Conservation (phyloP, 2,113 vertebrate species). For the Burhinus bistriatus region DNA sequence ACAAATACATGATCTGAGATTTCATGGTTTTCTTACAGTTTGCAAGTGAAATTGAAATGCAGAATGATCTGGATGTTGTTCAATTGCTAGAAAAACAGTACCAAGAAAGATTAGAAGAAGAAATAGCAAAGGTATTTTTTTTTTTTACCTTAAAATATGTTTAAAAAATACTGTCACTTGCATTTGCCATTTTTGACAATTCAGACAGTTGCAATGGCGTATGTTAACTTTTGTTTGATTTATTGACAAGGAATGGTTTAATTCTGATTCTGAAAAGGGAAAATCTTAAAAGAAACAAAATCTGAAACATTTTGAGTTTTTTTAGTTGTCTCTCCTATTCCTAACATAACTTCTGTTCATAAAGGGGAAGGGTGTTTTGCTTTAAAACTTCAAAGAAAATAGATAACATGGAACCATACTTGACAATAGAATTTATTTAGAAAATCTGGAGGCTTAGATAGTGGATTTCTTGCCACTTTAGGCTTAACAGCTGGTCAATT, state of each 20-base stretch:
- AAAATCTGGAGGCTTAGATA: not conserved
- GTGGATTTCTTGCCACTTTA: not conserved
- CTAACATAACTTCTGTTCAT: not conserved
- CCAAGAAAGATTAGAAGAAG: conserved; percentile 85
- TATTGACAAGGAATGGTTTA: not conserved
- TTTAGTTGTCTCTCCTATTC: not conserved
- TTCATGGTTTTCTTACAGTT: conserved; percentile 51
- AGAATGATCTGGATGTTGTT: conserved; percentile 51
- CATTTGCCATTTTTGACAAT: not conserved
- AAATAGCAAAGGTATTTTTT: conserved; percentile 86
- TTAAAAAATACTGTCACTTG: not conserved
- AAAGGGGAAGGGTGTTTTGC: not conserved
- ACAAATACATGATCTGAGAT: not conserved
- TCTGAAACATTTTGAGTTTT: not conserved
- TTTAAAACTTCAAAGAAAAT: not conserved
- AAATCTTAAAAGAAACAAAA: not conserved
- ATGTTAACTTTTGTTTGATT: not conserved
- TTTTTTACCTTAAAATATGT: not conserved
- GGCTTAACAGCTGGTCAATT: not conserved
- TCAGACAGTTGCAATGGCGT: not conserved
- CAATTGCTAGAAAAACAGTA: conserved; percentile 76
- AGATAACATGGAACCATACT: not conserved
- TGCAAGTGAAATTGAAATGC: conserved; percentile 22
- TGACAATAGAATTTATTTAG: not conserved
- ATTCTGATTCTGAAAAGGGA: not conserved